These are phyloP conservation scores for Catocala fraxini DNA, from an alignment of 2,888 invertebrate genomes.

Conservation along the genomic window DNA sequence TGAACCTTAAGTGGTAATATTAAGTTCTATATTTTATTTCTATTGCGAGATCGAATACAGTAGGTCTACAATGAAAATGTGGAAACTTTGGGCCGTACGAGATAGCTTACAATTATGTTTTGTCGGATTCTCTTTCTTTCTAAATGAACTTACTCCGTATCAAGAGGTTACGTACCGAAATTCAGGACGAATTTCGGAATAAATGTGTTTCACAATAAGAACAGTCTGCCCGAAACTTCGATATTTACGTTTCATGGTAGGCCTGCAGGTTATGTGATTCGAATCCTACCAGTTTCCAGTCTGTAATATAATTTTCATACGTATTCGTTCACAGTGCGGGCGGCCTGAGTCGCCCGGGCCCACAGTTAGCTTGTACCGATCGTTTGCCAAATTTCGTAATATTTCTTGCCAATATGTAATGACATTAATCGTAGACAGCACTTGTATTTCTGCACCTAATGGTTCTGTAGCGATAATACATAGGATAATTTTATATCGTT, in stretches of 20 bases:
- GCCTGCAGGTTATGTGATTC: too few relatives aligned
- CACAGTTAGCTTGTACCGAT: slow-evolving; percentile 52
- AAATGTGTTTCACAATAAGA: too few relatives aligned
- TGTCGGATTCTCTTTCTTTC: too few relatives aligned
- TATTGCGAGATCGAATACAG: not conserved
- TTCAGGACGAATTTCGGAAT: too few relatives aligned
- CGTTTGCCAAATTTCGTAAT: slow-evolving; percentile 63
- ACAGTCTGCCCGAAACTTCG: too few relatives aligned
- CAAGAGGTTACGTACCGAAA: too few relatives aligned
- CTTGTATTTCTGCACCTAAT: slow-evolving; percentile 32
- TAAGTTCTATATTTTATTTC: not conserved
- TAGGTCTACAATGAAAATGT: too few relatives aligned
- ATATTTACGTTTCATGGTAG: too few relatives aligned
- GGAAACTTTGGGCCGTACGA: too few relatives aligned
- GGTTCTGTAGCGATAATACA: slow-evolving; percentile 37
- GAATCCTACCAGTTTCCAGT: too few relatives aligned
- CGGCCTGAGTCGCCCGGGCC: slow-evolving; percentile 30
- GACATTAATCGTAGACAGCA: slow-evolving; percentile 34
- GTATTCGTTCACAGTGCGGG: not conserved
- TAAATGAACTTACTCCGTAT: too few relatives aligned
- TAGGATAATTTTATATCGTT: slow-evolving; percentile 6
- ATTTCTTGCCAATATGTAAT: slow-evolving; percentile 71
- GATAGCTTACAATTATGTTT: too few relatives aligned
- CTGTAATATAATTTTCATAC: not conserved
- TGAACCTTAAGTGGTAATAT: not conserved